Conservation (phyloP, 2,888 invertebrate genomes). For the Disparrhopalites patrizii region DNA sequence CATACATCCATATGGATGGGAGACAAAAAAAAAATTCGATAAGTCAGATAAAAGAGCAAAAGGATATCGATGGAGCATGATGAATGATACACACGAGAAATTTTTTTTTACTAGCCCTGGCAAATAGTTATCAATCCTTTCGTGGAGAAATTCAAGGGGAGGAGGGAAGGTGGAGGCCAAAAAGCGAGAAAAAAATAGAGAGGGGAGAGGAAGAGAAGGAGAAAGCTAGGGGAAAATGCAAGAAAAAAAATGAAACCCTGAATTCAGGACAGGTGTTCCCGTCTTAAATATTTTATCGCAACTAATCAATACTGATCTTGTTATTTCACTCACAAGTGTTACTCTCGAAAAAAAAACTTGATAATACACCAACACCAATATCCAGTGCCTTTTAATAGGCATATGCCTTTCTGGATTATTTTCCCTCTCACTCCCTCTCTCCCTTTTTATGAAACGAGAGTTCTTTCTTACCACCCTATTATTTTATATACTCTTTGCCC, state of each 20-base stretch:
- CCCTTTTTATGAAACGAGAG: too few species aligned
- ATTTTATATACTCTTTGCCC: too few species aligned
- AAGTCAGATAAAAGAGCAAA: constrained; percentile 22
- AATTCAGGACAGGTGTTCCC: constrained; percentile 32
- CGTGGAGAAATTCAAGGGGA: neutral
- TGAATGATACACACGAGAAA: constrained; percentile 28
- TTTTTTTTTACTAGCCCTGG: neutral
- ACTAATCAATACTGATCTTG: constrained; percentile 31
- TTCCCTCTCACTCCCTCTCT: too few species aligned
- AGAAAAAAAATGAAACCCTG: neutral
- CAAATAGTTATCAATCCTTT: constrained; percentile 23
- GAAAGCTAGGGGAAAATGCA: neutral
- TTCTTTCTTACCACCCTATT: too few species aligned
- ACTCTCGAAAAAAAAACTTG: too few species aligned
- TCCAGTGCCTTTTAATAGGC: too few species aligned
- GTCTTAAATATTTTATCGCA: constrained; percentile 38
- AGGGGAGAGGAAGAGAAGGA: neutral
- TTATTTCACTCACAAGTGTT: constrained; percentile 4
- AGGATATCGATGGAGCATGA: constrained; percentile 26
- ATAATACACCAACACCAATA: too few species aligned
- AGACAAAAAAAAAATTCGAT: constrained; percentile 8
- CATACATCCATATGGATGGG: neutral
- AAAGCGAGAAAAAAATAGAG: neutral
- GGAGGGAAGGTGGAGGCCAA: neutral
- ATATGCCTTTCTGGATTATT: too few species aligned